Evolutionary conservation across 2,113 vertebrate species (phyloP).

Genomic region (Verasper variegatus): DNA sequence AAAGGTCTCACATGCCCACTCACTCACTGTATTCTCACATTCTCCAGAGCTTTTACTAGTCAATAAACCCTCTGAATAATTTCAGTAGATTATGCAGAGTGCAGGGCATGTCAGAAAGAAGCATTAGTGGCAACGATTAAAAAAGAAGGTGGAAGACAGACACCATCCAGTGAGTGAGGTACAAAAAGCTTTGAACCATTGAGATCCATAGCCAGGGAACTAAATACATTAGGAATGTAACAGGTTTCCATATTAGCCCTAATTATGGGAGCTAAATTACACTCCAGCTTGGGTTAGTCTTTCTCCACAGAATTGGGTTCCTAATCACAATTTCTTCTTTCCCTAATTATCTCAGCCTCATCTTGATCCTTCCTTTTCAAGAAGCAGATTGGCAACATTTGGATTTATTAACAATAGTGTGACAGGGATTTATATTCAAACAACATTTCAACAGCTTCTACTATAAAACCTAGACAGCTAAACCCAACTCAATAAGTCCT

Average conservation of each 20-base stretch:
- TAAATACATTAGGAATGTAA: conserved; percentile 18
- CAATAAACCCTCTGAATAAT: too few relatives aligned
- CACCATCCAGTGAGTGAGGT: too few relatives aligned
- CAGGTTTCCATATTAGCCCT: conserved; percentile 18
- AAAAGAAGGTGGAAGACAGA: neutral
- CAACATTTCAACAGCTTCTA: conserved; percentile 27
- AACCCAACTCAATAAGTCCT: conserved; percentile 25
- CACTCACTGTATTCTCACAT: too few relatives aligned
- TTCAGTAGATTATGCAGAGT: too few relatives aligned
- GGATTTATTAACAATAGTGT: conserved; percentile 47
- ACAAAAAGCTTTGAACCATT: neutral
- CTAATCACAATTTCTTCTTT: conserved; percentile 33
- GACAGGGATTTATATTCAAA: conserved; percentile 49
- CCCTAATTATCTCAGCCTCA: conserved; percentile 26
- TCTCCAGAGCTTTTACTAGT: too few relatives aligned
- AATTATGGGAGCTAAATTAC: conserved; percentile 40
- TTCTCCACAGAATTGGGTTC: conserved; percentile 11
- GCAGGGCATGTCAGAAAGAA: too few relatives aligned
- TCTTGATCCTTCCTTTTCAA: conserved; percentile 53
- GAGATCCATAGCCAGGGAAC: neutral
- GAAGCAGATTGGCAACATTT: conserved; percentile 36
- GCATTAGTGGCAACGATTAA: neutral
- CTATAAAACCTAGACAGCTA: conserved; percentile 33
- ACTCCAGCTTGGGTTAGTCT: neutral
- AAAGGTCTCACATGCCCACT: too few relatives aligned